These are phyloP conservation scores for Temnothorax ravouxi DNA, from an alignment of 2,888 invertebrate genomes.

Conservation along the genomic window DNA sequence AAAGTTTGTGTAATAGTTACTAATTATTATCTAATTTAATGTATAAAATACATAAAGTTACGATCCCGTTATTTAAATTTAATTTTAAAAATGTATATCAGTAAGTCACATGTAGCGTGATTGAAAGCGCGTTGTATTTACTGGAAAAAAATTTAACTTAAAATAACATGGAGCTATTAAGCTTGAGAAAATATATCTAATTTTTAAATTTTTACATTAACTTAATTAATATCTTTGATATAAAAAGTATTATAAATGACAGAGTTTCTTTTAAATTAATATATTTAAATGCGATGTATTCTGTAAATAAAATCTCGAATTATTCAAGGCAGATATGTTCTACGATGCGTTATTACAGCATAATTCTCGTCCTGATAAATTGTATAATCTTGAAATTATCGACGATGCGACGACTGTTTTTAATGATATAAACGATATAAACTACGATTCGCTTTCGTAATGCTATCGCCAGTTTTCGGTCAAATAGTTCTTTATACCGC, in stretches of 20 bases:
- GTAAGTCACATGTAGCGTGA: not conserved
- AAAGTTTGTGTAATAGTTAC: conserved; percentile 3
- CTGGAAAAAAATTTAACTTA: not conserved
- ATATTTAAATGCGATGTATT: not conserved
- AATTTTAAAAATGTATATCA: conserved; percentile 25
- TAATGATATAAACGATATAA: conserved; percentile 69
- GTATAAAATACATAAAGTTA: not conserved
- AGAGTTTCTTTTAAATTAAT: not conserved
- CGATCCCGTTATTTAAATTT: not conserved
- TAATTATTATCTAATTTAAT: conserved; percentile 25
- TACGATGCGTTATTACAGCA: not conserved
- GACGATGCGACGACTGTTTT: conserved; percentile 51
- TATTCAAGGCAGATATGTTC: not conserved
- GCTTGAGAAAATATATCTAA: not conserved
- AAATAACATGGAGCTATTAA: not conserved
- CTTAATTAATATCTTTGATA: conserved; percentile 1
- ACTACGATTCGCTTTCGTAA: conserved; percentile 52
- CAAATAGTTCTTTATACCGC: conserved; percentile 50
- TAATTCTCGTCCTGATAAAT: conserved; percentile 6
- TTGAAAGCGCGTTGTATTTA: not conserved
- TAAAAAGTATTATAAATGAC: not conserved
- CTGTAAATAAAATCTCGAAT: conserved; percentile 4
- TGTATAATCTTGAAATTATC: conserved; percentile 40
- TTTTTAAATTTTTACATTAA: conserved; percentile 9
- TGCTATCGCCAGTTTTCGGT: conserved; percentile 63